phyloP scores from a whole-genome alignment of 2,797 vertebrate genomes.

The Sternotherus odoratus region DNA sequence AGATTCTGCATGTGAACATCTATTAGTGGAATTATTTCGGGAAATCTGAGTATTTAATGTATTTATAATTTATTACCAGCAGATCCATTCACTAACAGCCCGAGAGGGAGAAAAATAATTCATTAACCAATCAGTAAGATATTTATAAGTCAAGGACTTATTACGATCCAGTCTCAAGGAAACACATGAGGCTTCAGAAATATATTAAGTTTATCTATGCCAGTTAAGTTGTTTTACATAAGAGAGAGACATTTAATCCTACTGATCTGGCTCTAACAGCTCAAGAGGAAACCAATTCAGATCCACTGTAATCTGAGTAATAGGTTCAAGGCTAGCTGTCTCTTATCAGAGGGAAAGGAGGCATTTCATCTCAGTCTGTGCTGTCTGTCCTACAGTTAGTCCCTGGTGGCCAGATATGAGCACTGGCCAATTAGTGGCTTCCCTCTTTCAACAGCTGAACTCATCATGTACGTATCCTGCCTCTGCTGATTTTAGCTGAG shows the following conservation, averaged over 20 bases:
- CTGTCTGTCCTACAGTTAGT: slow-evolving; percentile 20
- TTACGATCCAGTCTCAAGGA: slow-evolving; percentile 61
- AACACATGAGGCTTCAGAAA: slow-evolving; percentile 63
- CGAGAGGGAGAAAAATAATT: slow-evolving; percentile 69
- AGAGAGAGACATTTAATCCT: slow-evolving; percentile 65
- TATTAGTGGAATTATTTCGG: slow-evolving; percentile 50
- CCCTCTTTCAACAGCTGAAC: not conserved
- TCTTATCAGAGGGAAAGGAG: slow-evolving; percentile 55
- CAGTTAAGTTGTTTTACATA: slow-evolving; percentile 71
- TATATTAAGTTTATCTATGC: slow-evolving; percentile 66
- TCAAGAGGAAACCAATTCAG: slow-evolving; percentile 64
- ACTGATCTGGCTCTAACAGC: slow-evolving; percentile 53
- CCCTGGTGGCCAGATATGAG: slow-evolving; percentile 4
- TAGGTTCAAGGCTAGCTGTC: slow-evolving; percentile 50
- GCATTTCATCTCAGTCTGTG: slow-evolving; percentile 56
- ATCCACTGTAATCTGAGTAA: slow-evolving; percentile 64
- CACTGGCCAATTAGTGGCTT: not conserved
- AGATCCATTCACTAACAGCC: not conserved
- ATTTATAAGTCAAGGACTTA: slow-evolving; percentile 60
- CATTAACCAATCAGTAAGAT: slow-evolving; percentile 64
- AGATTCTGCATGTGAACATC: slow-evolving; percentile 30
- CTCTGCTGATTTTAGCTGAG: not conserved
- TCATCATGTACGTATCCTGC: not conserved
- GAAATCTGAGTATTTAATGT: slow-evolving; percentile 25
- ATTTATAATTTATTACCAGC: slow-evolving; percentile 58